Evolutionary conservation across 2,888 invertebrate genomes (phyloP), one percentile per base, ranked within the genome.

Genomic region (Elysia crispata): DNA sequence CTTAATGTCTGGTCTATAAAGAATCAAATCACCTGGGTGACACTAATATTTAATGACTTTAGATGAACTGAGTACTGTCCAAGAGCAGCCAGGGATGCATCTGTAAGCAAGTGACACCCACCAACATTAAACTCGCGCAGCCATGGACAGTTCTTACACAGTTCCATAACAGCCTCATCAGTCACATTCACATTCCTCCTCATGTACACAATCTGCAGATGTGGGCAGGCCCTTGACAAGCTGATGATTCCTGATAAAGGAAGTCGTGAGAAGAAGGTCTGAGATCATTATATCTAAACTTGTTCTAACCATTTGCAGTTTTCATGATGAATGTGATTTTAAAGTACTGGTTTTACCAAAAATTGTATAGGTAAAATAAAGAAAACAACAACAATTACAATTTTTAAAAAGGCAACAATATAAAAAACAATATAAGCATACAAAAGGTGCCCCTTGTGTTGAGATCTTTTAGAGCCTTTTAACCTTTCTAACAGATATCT

Each of bases 151-250:
- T 86, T 82, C 70, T 81, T 79, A 6, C 91, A 85, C 72, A 91
- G 54, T 0, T 86, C 82, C 11, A 87, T 84, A 8, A 91, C 81
- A n/a, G 87, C 90, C 15, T 85, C 85, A 80, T 91, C 91, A n/a
- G 88, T 89, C 6, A 91, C 67, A 49, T 87, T 88, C 5, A 86
- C 69, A 84, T 91, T 91, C 57, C 90, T 84, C 8, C 90, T 81
- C 41, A 91, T 80, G 76, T 90, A 89, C 8, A 91, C 86, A 70
- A 88, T 86, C 78, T 90, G 90, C 13, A 91, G 86, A 33, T 86
- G 76, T n/a, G 81, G 85, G 84, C 91, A 90, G 13, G 83, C 77
- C n/a, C 79, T 73, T 5, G 88, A 89, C 41, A 91, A 49, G 25
- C 83, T 72, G 28, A 78, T 75, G n/a, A 90, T 83, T 67, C 87